Evolutionary conservation across 2,888 invertebrate species (phyloP).

Genomic region (Achlya flavicornis): DNA sequence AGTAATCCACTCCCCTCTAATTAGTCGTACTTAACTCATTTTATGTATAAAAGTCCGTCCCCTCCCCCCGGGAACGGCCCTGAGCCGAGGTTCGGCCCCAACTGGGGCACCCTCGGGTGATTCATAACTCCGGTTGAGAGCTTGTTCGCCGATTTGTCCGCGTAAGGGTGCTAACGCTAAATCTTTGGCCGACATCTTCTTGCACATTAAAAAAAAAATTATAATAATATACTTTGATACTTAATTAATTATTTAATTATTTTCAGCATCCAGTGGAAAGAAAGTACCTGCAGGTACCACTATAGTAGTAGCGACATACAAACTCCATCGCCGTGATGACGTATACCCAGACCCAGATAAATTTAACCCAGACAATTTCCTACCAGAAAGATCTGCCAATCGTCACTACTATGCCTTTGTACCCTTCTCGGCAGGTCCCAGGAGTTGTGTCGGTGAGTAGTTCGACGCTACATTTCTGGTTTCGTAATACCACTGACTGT

Average conservation of each 20-base stretch:
- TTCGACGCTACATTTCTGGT: neutral
- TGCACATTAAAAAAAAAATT: too few relatives aligned
- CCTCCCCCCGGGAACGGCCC: too few relatives aligned
- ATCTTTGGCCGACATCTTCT: too few relatives aligned
- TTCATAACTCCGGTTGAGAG: too few relatives aligned
- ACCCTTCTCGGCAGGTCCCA: slow-evolving; percentile 92
- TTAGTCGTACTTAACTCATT: too few relatives aligned
- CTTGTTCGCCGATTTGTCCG: too few relatives aligned
- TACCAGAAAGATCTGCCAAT: slow-evolving; percentile 90
- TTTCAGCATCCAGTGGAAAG: slow-evolving; percentile 85
- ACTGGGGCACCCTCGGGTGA: too few relatives aligned
- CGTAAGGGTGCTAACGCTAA: too few relatives aligned
- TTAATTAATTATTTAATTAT: slow-evolving; percentile 16
- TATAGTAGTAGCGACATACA: slow-evolving; percentile 86
- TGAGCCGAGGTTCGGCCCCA: too few relatives aligned
- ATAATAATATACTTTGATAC: neutral
- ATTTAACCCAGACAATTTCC: slow-evolving; percentile 94
- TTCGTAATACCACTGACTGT: neutral
- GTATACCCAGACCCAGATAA: slow-evolving; percentile 90
- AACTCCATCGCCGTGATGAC: slow-evolving; percentile 88
- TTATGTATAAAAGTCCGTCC: too few relatives aligned
- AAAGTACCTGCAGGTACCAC: slow-evolving; percentile 88
- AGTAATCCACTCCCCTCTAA: too few relatives aligned
- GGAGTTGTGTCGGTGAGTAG: slow-evolving; percentile 89
- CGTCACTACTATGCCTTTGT: slow-evolving; percentile 92